Percentiles rank a stretch among this genome's conserved stretches.
Evolutionary conservation across 2,888 invertebrate species (phyloP).

Genomic region (Clusia tigrina): DNA sequence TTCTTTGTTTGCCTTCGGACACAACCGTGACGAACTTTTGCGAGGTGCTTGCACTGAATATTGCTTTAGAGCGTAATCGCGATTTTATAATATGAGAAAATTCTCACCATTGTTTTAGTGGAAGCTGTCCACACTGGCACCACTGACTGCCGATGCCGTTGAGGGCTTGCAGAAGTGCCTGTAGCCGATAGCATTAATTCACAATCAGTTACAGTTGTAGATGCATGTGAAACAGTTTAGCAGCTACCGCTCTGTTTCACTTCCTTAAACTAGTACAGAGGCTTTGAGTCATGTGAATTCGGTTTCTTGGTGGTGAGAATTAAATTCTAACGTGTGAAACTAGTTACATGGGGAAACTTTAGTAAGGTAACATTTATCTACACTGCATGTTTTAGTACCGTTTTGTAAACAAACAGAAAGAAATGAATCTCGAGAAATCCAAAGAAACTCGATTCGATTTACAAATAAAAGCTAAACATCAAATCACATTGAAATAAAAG

Average conservation of each 20-base stretch:
- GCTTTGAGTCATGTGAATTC: constrained; percentile 11
- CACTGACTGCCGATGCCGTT: neutral
- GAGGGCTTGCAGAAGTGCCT: constrained; percentile 13
- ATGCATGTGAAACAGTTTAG: constrained; percentile 19
- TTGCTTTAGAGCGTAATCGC: constrained; percentile 54
- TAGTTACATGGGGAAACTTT: too few relatives aligned
- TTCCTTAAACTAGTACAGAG: constrained; percentile 17
- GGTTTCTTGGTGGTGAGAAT: neutral
- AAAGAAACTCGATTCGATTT: too few relatives aligned
- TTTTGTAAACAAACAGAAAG: too few relatives aligned
- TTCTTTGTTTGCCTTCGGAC: constrained; percentile 19
- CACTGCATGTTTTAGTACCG: too few relatives aligned
- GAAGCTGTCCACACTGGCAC: constrained; percentile 29
- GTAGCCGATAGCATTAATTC: constrained; percentile 23
- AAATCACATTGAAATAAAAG: too few relatives aligned
- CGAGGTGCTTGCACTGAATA: constrained; percentile 43
- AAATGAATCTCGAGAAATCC: too few relatives aligned
- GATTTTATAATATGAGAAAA: constrained; percentile 65
- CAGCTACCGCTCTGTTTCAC: constrained; percentile 31
- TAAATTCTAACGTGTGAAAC: constrained; percentile 10
- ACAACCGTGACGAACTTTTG: constrained; percentile 26
- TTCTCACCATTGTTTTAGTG: constrained; percentile 64
- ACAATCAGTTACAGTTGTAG: neutral
- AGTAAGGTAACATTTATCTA: too few relatives aligned
- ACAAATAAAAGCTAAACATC: too few relatives aligned